Conservation (phyloP, 2,888 invertebrate genomes). For the Platycheirus albimanus region DNA sequence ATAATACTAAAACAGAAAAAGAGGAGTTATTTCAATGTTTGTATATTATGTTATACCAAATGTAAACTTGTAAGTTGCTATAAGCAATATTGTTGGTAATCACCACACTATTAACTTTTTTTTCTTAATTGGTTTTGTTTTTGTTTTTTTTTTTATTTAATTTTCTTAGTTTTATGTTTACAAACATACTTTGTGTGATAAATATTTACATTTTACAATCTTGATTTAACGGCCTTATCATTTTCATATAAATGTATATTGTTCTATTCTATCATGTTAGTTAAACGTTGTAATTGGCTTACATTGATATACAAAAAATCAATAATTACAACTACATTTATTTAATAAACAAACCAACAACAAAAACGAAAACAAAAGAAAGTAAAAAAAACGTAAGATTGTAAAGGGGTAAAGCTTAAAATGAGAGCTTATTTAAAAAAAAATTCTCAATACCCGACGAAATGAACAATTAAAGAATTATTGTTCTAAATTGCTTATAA, state of each 20-base stretch:
- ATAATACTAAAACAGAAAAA: constrained; percentile 40
- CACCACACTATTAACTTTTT: not conserved
- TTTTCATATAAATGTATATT: constrained; percentile 19
- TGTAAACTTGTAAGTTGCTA: constrained; percentile 17
- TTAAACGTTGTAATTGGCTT: constrained; percentile 56
- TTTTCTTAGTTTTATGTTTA: constrained; percentile 7
- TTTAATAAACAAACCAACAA: constrained; percentile 58
- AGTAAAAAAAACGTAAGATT: constrained; percentile 42
- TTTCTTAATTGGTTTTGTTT: constrained; percentile 7
- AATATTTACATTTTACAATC: constrained; percentile 67
- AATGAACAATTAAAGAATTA: constrained; percentile 58
- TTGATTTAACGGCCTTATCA: constrained; percentile 34
- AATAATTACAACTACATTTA: constrained; percentile 58
- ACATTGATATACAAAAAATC: constrained; percentile 59
- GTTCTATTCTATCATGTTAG: constrained; percentile 39
- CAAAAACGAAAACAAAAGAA: constrained; percentile 47
- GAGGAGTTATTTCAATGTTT: constrained; percentile 21
- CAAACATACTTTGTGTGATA: constrained; percentile 42
- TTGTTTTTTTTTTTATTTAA: constrained; percentile 22
- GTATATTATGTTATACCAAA: constrained; percentile 28
- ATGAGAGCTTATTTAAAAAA: constrained; percentile 42
- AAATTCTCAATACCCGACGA: constrained; percentile 41
- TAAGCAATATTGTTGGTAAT: too few species aligned
- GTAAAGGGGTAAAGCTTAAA: constrained; percentile 30
- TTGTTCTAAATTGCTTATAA: constrained; percentile 38